These are phyloP conservation scores for Melanotaenia duboulayi DNA, from an alignment of 2,113 vertebrate species.

Conservation along the genomic window DNA sequence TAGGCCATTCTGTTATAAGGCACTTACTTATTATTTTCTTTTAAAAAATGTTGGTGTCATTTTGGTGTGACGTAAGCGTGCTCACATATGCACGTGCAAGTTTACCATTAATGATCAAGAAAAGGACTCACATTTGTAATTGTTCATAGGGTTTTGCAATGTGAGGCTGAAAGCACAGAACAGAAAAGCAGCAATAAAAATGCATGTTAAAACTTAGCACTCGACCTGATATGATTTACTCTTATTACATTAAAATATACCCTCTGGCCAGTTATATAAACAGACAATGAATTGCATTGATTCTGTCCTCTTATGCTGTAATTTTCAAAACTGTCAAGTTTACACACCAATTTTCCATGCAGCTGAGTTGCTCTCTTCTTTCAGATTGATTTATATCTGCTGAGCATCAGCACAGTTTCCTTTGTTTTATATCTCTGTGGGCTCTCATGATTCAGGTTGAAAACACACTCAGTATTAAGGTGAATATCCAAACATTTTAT, in stretches of 20 bases:
- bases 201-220: slow-evolving; percentile 17
- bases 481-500: slow-evolving; percentile 57
- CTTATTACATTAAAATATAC: slow-evolving; percentile 40
- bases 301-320: slow-evolving; percentile 12
- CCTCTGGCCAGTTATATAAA: slow-evolving; percentile 44
- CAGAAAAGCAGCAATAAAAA: slow-evolving; percentile 38
- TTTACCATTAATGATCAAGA: slow-evolving; percentile 17
- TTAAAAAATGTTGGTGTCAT: background rate
- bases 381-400: slow-evolving; percentile 46
- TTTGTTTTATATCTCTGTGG: slow-evolving; percentile 28
- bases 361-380: slow-evolving; percentile 47
- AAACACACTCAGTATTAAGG: slow-evolving; percentile 24
- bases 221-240: slow-evolving; percentile 41
- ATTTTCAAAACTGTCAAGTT: slow-evolving; percentile 45
- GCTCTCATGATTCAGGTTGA: slow-evolving; percentile 31
- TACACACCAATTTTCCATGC: slow-evolving; percentile 1
- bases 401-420: slow-evolving; percentile 49
- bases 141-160: slow-evolving; percentile 28
- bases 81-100: background rate
- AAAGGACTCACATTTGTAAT: background rate
- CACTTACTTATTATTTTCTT: slow-evolving; percentile 39
- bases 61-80: slow-evolving; percentile 1
- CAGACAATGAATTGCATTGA: slow-evolving; percentile 25
- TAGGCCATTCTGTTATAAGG: background rate
- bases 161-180: slow-evolving; percentile 18